Evolutionary conservation across 2,113 vertebrate species (phyloP), one percentile per base, ranked within the genome.

Genomic region (Antechinus stuartii): DNA sequence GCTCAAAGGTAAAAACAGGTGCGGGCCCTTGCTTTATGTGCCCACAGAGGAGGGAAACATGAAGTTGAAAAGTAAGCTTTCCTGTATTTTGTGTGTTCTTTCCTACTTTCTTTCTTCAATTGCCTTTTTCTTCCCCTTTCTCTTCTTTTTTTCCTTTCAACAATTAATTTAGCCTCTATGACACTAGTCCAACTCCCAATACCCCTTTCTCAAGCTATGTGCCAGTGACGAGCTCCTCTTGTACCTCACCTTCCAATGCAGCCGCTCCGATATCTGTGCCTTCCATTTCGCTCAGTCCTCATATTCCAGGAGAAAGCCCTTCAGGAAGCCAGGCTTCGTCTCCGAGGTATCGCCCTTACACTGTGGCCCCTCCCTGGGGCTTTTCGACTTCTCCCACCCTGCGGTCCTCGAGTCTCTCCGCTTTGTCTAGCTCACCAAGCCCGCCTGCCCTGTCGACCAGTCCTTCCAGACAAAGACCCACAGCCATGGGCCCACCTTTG

Each of bases 101-200:
- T 95, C 96, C 93, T 46, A 2, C 91, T 95, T 97, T 90, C 54
- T 93, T 93, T 97, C 93, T 94, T 96, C 55, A 42, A 91, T 91
- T 91, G 96, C 95, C 52, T 95, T 94, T 95, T 96, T 91, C 95
- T 97, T 94, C 93, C 50, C 91, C 94, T 90, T 97, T 95, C 94
- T 97, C 94, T 98, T 95, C 93, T 97, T 95, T 97, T 97, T 95
- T 97, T 97, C 95, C 30, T 97, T 97, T 96, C 98, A 84, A 97
- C 99, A 94, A 98, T 98, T 98, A 98, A 98, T 99, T 97, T 98
- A 99, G 99, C 99, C 99, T 99, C 97, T 99, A 99, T 98, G 99
- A 99, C 97, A 99, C 98, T 99, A 99, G 99, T 98, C 99, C 99
- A 96, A 98, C 99, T 97, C 97, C 98, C 98, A 97, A 91, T 92